Base-by-base conservation (phyloP, 1,140 invertebrate species). In the Physella acuta region DNA sequence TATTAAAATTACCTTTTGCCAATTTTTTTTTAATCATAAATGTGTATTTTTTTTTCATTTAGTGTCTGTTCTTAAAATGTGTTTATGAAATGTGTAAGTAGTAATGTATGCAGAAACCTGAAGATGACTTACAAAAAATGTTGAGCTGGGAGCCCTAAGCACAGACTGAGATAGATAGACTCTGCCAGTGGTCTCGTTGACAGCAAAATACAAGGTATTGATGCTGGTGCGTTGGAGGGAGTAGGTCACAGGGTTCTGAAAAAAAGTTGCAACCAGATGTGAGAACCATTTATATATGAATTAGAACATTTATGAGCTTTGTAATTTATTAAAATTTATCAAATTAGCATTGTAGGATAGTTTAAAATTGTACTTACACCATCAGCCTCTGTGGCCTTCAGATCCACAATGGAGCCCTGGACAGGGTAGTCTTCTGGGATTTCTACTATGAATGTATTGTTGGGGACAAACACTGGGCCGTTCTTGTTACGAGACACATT, bases 341-440 rank as follows among this genome's bases (percentile, higher is more conserved):
- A 11, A 56, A 56, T 20, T 26, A n/a, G n/a, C n/a, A n/a, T n/a
- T n/a, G n/a, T n/a, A n/a, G n/a, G n/a, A n/a, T n/a, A n/a, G n/a
- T n/a, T n/a, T n/a, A n/a, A n/a, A n/a, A 60, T 37, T 33, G 30
- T 65, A 39, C 52, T 69, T 61, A 74, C 73, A 14, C 51, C 37
- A 60, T 74, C 70, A 28, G 16, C 34, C 31, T 79, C 78, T 30
- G 72, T 72, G 14, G 76, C 75, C 26, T 62, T 74, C n/a, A 78
- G 72, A 33, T 31, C 51, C 34, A 75, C 5, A 28, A 79, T 49
- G 14, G 17, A 4, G 20, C n/a, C 53, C 2, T 68, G 72, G 3
- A 75, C 31, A 5, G 69, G 28, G 11, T 30, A 8, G 26, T 58
- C 56, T 33, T 79, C 76, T 28, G 70, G 28, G 44, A 76, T 62